Percentiles rank a stretch among this genome's conserved stretches.
phyloP scores from a whole-genome alignment of 2,113 vertebrate genomes.

The Hyperopisus bebe region DNA sequence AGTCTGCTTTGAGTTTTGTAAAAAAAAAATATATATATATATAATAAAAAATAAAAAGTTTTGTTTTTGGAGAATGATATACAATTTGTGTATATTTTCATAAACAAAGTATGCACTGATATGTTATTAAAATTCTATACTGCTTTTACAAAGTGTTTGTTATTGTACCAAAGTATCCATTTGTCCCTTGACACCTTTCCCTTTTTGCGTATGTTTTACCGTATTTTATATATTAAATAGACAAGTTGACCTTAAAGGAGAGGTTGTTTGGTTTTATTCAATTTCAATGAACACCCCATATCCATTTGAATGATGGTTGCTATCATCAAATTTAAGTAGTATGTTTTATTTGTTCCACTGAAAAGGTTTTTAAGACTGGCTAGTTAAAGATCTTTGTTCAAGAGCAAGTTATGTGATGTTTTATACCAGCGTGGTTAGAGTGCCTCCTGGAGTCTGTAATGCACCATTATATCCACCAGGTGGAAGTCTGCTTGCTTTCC shows the following conservation, averaged over 20 bases:
- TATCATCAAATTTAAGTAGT: background rate
- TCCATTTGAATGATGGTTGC: background rate
- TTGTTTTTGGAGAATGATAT: conserved; percentile 85
- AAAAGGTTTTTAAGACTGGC: background rate
- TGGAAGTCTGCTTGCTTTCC: background rate
- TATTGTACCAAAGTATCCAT: conserved; percentile 88
- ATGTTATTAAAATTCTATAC: conserved; percentile 87
- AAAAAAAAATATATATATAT: conserved; percentile 50
- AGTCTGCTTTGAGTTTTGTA: conserved; percentile 75
- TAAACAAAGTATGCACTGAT: conserved; percentile 94
- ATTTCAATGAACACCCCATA: conserved; percentile 9
- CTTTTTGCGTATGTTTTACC: conserved; percentile 73
- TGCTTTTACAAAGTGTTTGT: conserved; percentile 89
- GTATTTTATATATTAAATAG: conserved; percentile 82
- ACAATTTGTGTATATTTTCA: conserved; percentile 94
- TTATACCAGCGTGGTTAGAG: background rate
- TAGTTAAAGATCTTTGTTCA: background rate
- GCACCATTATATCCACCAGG: conserved; percentile 10
- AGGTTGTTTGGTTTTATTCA: conserved; percentile 35
- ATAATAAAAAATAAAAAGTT: conserved; percentile 44
- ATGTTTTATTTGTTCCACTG: background rate
- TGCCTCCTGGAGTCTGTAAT: background rate
- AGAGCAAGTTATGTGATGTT: background rate
- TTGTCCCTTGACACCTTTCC: conserved; percentile 69
- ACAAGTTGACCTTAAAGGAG: conserved; percentile 66